phyloP scores from a whole-genome alignment of 2,797 vertebrate species.

The Takifugu ocellatus region DNA sequence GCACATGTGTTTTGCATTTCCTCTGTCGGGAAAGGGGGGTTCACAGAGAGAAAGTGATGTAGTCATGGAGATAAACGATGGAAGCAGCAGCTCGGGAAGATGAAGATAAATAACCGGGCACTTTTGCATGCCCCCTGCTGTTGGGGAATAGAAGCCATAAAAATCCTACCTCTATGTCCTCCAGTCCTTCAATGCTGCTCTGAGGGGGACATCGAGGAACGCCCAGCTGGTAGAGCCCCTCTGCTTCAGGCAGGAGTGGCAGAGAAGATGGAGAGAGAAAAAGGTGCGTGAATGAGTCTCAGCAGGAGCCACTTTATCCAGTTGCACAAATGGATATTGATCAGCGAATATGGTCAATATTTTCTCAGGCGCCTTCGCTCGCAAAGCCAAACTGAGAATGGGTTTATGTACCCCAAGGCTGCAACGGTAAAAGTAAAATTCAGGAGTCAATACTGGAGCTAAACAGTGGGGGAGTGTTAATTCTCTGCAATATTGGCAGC shows the following conservation, averaged over 20 bases:
- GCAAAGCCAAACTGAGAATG: constrained; percentile 17
- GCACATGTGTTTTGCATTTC: constrained; percentile 88
- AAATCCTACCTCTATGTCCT: constrained; percentile 85
- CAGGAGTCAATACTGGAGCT: constrained; percentile 33
- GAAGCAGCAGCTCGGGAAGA: neutral
- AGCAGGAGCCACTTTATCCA: constrained; percentile 38
- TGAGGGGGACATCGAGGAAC: constrained; percentile 82
- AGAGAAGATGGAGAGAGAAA: constrained; percentile 12
- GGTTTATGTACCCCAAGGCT: constrained; percentile 20
- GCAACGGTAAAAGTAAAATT: constrained; percentile 35
- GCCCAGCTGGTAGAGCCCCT: constrained; percentile 83
- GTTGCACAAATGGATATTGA: constrained; percentile 51
- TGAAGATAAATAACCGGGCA: neutral
- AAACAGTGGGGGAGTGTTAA: constrained; percentile 17
- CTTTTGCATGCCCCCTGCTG: neutral
- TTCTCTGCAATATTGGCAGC: constrained; percentile 17
- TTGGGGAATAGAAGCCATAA: constrained; percentile 3
- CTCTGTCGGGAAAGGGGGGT: constrained; percentile 42
- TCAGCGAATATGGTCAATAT: constrained; percentile 48
- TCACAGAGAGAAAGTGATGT: constrained; percentile 13
- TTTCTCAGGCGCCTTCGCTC: constrained; percentile 42
- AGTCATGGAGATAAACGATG: neutral
- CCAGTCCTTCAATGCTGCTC: constrained; percentile 89
- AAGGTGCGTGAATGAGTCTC: constrained; percentile 27
- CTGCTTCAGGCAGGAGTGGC: constrained; percentile 57